Percentiles rank a stretch among this genome's conserved stretches.
phyloP scores from a whole-genome alignment of 2,888 invertebrate species.

The Eugnorisma glareosa region DNA sequence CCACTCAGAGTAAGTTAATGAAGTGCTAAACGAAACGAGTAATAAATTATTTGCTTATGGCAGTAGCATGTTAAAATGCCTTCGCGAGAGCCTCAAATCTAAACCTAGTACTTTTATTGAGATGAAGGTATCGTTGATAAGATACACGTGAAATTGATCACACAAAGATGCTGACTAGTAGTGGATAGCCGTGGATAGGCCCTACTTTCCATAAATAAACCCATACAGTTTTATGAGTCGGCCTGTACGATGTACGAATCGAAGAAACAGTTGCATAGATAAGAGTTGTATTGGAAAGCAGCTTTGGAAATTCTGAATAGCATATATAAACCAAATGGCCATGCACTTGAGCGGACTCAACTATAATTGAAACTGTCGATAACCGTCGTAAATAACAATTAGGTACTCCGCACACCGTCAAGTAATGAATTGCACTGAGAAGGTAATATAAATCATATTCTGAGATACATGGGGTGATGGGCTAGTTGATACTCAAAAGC shows the following conservation, averaged over 20 bases:
- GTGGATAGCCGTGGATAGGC: conserved; percentile 8
- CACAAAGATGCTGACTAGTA: not conserved
- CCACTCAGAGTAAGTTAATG: not conserved
- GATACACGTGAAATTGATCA: conserved; percentile 39
- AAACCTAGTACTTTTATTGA: not conserved
- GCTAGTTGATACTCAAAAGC: not conserved
- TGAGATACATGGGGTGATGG: not conserved
- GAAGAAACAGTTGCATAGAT: conserved; percentile 55
- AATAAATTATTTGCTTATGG: not conserved
- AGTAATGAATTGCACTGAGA: conserved; percentile 51
- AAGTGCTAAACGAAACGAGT: not conserved
- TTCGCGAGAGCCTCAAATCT: not conserved
- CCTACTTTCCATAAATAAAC: conserved; percentile 59
- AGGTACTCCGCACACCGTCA: conserved; percentile 50
- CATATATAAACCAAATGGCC: conserved; percentile 74
- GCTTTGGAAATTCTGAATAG: conserved; percentile 64
- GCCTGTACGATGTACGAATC: conserved; percentile 31
- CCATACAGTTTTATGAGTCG: conserved; percentile 44
- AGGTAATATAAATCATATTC: conserved; percentile 23
- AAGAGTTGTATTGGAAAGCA: conserved; percentile 59
- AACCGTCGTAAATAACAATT: conserved; percentile 68
- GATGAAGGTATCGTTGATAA: not conserved
- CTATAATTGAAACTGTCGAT: conserved; percentile 74
- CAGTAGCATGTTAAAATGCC: not conserved
- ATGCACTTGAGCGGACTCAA: conserved; percentile 70